These are phyloP conservation scores for Phalacrocorax carbo DNA, from an alignment of 2,113 vertebrate genomes.

Conservation along the genomic window DNA sequence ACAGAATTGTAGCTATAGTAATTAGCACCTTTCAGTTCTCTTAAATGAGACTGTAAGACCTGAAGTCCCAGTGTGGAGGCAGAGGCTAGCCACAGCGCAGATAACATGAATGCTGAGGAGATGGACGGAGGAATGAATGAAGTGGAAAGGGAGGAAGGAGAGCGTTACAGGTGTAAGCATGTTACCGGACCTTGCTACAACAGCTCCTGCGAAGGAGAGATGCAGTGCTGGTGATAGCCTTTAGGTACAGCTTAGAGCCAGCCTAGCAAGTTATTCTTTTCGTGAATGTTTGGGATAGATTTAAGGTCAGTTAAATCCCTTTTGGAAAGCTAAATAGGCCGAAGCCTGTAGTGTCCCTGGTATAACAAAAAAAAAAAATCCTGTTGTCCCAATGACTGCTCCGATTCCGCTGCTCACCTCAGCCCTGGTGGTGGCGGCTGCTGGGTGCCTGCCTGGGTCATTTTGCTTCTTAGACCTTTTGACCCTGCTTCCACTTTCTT, in stretches of 20 bases:
- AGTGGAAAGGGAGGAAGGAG: not conserved
- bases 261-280: not conserved
- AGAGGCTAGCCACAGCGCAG: not conserved
- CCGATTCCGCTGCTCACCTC: not conserved
- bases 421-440: not conserved
- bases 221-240: fast-evolving
- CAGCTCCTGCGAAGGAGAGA: not conserved
- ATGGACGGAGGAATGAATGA: not conserved
- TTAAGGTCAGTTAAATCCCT: not conserved
- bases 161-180: fast-evolving
- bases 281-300: not conserved
- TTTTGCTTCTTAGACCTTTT: not conserved
- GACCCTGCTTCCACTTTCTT: not conserved
- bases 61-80: not conserved
- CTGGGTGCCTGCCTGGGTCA: not conserved
- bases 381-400: fast-evolving
- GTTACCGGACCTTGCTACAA: not conserved
- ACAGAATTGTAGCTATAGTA: not conserved
- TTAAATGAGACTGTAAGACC: not conserved
- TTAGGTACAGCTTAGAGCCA: not conserved
- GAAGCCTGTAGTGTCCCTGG: not conserved
- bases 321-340: not conserved
- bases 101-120: fast-evolving
- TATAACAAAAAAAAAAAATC: not conserved
- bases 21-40: not conserved